Evolutionary conservation across 1,140 invertebrate genomes (phyloP).

Genomic region (Coenobita brevimanus): DNA sequence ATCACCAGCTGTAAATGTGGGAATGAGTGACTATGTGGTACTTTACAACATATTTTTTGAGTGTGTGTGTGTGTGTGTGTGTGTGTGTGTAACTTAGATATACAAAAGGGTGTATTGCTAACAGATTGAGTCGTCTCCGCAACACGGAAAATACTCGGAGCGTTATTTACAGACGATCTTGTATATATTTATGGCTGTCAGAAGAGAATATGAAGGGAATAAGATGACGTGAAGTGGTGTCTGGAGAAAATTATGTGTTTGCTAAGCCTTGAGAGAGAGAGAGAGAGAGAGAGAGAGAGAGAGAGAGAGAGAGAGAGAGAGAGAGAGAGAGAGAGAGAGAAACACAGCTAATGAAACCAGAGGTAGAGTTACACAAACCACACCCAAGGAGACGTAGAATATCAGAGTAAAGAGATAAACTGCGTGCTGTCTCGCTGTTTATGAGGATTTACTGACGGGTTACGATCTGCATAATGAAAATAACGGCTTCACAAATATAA

Average conservation of each 20-base stretch:
- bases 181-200: too few relatives aligned
- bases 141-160: too few relatives aligned
- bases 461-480: too few relatives aligned
- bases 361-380: too few relatives aligned
- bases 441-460: too few relatives aligned
- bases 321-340: background rate
- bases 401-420: too few relatives aligned
- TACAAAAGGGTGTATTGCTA: background rate
- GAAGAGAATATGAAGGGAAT: background rate
- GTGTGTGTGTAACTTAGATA: background rate
- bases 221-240: background rate
- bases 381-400: too few relatives aligned
- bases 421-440: too few relatives aligned
- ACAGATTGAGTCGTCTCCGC: background rate
- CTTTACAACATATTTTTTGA: background rate
- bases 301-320: background rate
- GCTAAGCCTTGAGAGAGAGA: too few relatives aligned
- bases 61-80: background rate
- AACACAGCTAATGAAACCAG: background rate
- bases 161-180: too few relatives aligned
- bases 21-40: background rate
- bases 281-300: background rate
- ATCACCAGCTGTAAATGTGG: constrained; percentile 61
- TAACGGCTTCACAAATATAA: too few relatives aligned
- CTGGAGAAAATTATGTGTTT: background rate